Base-by-base conservation (phyloP, 2,888 invertebrate species). In the Heterodera filipjevi region DNA sequence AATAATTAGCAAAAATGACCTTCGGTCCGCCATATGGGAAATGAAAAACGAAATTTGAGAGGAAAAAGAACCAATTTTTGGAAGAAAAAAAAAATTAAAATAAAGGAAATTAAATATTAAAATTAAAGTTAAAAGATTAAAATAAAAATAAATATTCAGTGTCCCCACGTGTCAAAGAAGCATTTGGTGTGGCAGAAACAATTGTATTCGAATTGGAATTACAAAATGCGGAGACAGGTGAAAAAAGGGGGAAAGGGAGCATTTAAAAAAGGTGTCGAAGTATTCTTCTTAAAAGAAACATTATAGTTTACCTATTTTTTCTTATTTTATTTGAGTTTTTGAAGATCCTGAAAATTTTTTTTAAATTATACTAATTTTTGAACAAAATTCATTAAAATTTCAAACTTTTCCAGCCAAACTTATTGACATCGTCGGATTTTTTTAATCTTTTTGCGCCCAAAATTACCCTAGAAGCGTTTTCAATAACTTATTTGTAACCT, bases 181-280 rank as follows among this genome's bases (percentile, higher is more conserved):
- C 92, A n/a, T 92, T 92, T 86, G 85, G 89, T 22, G 85, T 88
- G 32, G 87, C 91, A 12, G 90, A 92, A 80, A 89, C 90, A 49
- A 90, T 92, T 30, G 90, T 91, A 85, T 91, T 92, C 85, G 92
- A 92, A 85, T 88, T 92, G 77, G 91, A 92, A 85, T 87, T 92
- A 59, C 91, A 91, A 8, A 90, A 92, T 85, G 90, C 90, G 0
- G 89, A 90, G 84, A 91, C 91, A 12, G 66, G 75, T 73, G 3
- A 33, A 89, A 91, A 44, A 86, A 90, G 16, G 89, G 30, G 19
- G 32, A 16, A 19, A 10, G 39, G 39, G 39, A 12, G 39, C n/a
- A n/a, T n/a, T n/a, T n/a, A n/a, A n/a, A n/a, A n/a, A n/a, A n/a
- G n/a, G n/a, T n/a, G n/a, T n/a, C n/a, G n/a, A n/a, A n/a, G n/a